Evolutionary conservation across 1,140 invertebrate species (phyloP), one percentile per base, ranked within the genome.

Genomic region (Bombus waltoni): DNA sequence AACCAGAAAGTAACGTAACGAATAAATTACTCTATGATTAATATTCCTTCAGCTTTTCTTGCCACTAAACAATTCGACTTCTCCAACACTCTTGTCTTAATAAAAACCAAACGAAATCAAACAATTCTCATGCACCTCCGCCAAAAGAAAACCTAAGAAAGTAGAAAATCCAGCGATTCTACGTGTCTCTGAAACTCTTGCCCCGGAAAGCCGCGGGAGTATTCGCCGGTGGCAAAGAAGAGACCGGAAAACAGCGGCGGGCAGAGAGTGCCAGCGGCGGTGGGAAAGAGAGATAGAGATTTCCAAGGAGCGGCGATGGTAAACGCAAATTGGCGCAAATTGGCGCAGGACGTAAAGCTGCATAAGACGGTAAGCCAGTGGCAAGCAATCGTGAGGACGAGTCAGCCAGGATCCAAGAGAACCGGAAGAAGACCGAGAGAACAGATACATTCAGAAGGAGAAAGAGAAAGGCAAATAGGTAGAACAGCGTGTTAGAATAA

Each of bases 261-360:
- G 70, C 79, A 81, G 18, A 53, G 44, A 47, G 72, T 28, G 59
- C 22, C 28, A n/a, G 47, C 47, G 47, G 47, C 47, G 59, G 28
- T 28, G 13, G 28, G 75, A 65, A 1, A 40, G 59, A 42, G 38
- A 40, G 38, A 35, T 6, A 80, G 88, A 89, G 93, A 93, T 93
- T 94, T 94, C 91, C 92, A 93, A 93, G 94, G 38, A 77, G 35
- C 35, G 38, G 93, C 92, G 92, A 93, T 92, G 93, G 89, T 91
- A 90, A 92, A 94, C 92, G 93, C 92, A 94, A 94, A 94, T 94
- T 94, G 93, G 94, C 92, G 92, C 91, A 95, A 95, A 95, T 95
- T 95, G 94, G 93, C 93, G 91, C 92, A 92, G 92, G 85, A 88
- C 89, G 87, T 73, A 74, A 91, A 86, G 74, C 89, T 93, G 91